phyloP scores from a whole-genome alignment of 2,888 invertebrate species.

The Strigamia crassipes region DNA sequence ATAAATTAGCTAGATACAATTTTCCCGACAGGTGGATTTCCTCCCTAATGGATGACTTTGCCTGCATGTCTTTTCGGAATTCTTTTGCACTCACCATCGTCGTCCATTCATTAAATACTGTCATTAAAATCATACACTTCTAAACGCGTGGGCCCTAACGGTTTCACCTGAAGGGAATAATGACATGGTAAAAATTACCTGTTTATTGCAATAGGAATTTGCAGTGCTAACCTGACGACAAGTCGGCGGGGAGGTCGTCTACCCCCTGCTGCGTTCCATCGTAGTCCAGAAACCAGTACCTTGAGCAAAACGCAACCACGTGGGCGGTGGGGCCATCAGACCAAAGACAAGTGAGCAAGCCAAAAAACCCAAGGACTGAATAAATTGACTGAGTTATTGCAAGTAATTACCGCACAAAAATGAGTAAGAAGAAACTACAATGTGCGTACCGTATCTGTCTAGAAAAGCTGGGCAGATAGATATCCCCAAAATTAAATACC shows the following conservation, averaged over 20 bases:
- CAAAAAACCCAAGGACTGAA: conserved; percentile 18
- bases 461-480: not conserved
- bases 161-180: not conserved
- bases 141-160: not conserved
- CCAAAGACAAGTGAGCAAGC: conserved; percentile 16
- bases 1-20: conserved; percentile 7
- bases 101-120: not conserved
- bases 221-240: conserved; percentile 33
- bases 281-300: conserved; percentile 20
- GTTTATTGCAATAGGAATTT: not conserved
- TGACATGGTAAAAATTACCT: conserved; percentile 28
- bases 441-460: not conserved
- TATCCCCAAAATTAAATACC: not conserved
- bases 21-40: not conserved
- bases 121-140: not conserved
- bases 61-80: not conserved
- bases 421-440: not conserved
- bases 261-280: not conserved
- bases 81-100: not conserved
- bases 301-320: not conserved
- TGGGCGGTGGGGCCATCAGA: conserved; percentile 27
- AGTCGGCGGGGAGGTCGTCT: conserved; percentile 28
- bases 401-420: conserved; percentile 9
- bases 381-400: conserved; percentile 2
- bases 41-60: conserved; percentile 10